Conservation (phyloP, 2,797 vertebrate species). For the Chelon labrosus region DNA sequence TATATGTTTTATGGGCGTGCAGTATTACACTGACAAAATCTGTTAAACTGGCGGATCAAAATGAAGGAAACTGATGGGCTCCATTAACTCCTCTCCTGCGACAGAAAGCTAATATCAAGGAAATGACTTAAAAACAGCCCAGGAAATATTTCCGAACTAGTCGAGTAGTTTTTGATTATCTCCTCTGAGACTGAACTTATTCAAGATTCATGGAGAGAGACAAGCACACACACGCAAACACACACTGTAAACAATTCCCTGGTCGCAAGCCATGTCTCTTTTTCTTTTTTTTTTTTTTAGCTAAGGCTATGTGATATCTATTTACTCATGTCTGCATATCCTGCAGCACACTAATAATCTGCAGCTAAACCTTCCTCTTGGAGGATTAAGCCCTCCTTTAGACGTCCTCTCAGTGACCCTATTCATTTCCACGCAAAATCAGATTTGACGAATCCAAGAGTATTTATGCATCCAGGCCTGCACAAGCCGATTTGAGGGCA, state of each 20-base stretch:
- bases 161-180: background rate
- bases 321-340: slow-evolving; percentile 40
- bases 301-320: slow-evolving; percentile 6
- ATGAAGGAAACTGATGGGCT: slow-evolving; percentile 21
- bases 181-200: background rate
- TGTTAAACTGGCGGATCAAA: slow-evolving; percentile 42
- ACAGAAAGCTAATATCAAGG: background rate
- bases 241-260: background rate
- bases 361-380: slow-evolving; percentile 43
- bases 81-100: slow-evolving; percentile 11
- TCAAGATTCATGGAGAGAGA: slow-evolving; percentile 1
- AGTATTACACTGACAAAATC: slow-evolving; percentile 39
- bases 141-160: background rate
- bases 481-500: slow-evolving; percentile 55
- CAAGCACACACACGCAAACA: background rate
- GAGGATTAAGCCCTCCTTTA: slow-evolving; percentile 45
- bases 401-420: slow-evolving; percentile 39
- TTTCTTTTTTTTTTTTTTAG: background rate
- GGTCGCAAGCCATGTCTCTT: background rate
- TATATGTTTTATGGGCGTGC: slow-evolving; percentile 52
- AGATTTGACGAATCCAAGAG: slow-evolving; percentile 53
- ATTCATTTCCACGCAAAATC: slow-evolving; percentile 49
- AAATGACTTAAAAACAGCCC: background rate
- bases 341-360: slow-evolving; percentile 49
- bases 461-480: slow-evolving; percentile 45